Evolutionary conservation across 2,113 vertebrate genomes (phyloP).

Genomic region (Dasyprocta punctata): DNA sequence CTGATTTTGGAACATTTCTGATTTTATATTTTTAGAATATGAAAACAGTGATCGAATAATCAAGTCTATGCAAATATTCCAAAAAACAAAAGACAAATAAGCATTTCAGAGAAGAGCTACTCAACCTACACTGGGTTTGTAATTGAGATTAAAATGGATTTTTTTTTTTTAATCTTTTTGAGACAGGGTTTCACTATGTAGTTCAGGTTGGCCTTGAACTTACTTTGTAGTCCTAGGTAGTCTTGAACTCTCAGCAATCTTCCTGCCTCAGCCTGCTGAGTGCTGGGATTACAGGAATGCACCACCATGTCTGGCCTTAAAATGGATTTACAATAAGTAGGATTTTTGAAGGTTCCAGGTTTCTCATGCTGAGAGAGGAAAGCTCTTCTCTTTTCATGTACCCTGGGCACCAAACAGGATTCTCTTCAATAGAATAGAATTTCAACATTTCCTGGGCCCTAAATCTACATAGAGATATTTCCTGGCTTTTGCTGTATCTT

Average conservation of each 20-base stretch:
- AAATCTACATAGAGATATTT: neutral
- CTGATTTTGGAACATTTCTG: neutral
- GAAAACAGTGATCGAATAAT: neutral
- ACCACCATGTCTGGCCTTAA: neutral
- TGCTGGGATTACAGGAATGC: neutral
- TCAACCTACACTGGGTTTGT: neutral
- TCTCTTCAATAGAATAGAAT: neutral
- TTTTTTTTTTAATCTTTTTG: neutral
- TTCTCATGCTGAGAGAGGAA: neutral
- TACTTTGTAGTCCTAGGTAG: neutral
- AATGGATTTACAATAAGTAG: neutral
- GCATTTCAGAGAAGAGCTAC: neutral
- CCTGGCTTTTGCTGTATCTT: neutral
- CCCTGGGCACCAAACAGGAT: neutral
- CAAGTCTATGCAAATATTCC: neutral
- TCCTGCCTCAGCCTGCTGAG: neutral
- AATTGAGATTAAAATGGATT: neutral
- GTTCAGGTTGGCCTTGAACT: neutral
- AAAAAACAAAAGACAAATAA: neutral
- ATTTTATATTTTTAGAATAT: neutral
- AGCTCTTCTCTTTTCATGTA: neutral
- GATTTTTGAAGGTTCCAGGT: neutral
- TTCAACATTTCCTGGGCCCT: neutral
- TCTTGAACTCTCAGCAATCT: neutral
- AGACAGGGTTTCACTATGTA: neutral